Conservation (phyloP, 2,113 vertebrate genomes). For the Corapipo altera region DNA sequence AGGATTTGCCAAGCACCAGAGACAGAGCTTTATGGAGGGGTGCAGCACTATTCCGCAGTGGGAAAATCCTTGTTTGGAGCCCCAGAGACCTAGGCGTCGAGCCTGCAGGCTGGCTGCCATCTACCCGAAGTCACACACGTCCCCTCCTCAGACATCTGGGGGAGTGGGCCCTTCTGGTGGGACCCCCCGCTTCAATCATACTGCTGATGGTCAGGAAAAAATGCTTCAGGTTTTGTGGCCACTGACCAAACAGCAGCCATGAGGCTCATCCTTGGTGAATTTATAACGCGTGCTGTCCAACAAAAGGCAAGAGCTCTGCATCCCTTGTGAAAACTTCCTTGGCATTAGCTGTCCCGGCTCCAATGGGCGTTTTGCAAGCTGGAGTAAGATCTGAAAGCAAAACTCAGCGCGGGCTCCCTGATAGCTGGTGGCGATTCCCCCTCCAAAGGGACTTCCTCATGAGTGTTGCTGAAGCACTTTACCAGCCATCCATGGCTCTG, state of each 20-base stretch:
- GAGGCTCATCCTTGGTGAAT: not conserved
- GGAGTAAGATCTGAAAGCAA: not conserved
- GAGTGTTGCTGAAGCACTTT: not conserved
- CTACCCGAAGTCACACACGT: fast-evolving
- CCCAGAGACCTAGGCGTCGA: not conserved
- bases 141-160: not conserved
- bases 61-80: not conserved
- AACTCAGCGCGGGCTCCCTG: fast-evolving
- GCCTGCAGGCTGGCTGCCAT: not conserved
- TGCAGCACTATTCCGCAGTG: fast-evolving
- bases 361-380: not conserved
- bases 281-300: fast-evolving
- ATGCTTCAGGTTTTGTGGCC: fast-evolving
- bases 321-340: not conserved
- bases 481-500: not conserved
- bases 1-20: not conserved
- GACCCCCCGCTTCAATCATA: not conserved
- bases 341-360: not conserved
- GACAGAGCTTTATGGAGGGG: too few species aligned
- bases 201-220: not conserved
- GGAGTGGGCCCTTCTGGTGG: fast-evolving
- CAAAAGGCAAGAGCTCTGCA: not conserved
- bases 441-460: not conserved
- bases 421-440: not conserved
- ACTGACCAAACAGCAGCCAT: not conserved